phyloP scores from a whole-genome alignment of 2,797 vertebrate genomes.

The Sus cebifrons region DNA sequence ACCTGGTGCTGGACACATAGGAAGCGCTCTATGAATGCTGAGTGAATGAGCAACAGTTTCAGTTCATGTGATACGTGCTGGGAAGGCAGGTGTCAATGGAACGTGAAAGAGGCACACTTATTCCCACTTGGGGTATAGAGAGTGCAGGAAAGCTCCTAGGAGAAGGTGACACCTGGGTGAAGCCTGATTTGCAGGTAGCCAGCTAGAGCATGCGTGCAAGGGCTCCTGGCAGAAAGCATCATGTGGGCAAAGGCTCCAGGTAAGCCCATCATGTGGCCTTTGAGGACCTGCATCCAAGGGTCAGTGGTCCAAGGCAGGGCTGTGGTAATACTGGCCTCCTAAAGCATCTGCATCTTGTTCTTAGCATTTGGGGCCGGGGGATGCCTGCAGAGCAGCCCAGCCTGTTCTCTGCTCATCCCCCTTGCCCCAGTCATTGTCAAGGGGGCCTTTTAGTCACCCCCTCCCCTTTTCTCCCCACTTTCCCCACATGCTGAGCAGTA shows the following conservation, averaged over 20 bases:
- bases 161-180: neutral
- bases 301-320: neutral
- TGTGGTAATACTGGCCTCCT: neutral
- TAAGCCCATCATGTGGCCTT: neutral
- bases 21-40: neutral
- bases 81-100: neutral
- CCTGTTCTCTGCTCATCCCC: neutral
- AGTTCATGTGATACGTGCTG: neutral
- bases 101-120: neutral
- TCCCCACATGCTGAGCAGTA: neutral
- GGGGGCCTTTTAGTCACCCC: neutral
- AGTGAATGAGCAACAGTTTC: neutral
- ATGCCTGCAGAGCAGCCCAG: neutral
- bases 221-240: neutral
- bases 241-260: rapidly evolving
- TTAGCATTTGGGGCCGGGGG: neutral
- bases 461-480: neutral
- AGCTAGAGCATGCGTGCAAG: neutral
- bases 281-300: neutral
- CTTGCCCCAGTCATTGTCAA: neutral
- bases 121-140: neutral
- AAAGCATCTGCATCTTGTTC: neutral
- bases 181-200: neutral
- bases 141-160: neutral
- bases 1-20: neutral